Percentiles rank a stretch among this genome's conserved stretches.
phyloP scores from a whole-genome alignment of 2,113 vertebrate species.

The Scopus umbretta region DNA sequence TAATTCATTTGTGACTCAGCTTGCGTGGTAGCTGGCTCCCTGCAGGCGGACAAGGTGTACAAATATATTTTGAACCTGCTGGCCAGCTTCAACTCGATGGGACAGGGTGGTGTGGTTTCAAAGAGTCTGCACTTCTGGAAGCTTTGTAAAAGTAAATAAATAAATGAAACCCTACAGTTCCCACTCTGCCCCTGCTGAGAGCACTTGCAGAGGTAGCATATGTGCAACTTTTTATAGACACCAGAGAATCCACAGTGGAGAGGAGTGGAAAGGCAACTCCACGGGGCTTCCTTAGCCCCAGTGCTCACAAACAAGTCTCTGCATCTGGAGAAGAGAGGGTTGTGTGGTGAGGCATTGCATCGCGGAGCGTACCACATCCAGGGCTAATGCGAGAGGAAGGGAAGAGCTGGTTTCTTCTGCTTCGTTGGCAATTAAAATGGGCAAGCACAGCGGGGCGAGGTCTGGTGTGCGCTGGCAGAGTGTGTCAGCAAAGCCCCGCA shows the following conservation, averaged over 20 bases:
- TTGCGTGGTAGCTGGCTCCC: not conserved
- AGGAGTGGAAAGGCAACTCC: not conserved
- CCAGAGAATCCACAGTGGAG: not conserved
- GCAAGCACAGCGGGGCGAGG: not conserved
- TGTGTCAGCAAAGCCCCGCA: not conserved
- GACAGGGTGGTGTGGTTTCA: not conserved
- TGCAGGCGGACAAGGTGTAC: not conserved
- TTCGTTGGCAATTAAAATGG: not conserved
- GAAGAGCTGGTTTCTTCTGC: not conserved
- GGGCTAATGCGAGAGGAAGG: not conserved
- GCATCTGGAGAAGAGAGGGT: not conserved
- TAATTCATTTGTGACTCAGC: not conserved
- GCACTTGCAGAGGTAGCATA: not conserved
- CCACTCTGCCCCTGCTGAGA: not conserved
- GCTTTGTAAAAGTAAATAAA: not conserved
- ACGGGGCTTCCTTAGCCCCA: not conserved
- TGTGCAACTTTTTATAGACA: not conserved
- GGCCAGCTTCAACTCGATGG: not conserved
- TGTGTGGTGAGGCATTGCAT: fast-evolving
- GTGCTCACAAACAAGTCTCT: not conserved
- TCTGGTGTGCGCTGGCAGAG: not conserved
- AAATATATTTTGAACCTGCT: not conserved
- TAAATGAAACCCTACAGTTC: not conserved
- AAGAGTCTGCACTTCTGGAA: not conserved
- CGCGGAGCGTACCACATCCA: fast-evolving